Conservation (phyloP, 2,888 invertebrate genomes). For the Noctua pronuba region DNA sequence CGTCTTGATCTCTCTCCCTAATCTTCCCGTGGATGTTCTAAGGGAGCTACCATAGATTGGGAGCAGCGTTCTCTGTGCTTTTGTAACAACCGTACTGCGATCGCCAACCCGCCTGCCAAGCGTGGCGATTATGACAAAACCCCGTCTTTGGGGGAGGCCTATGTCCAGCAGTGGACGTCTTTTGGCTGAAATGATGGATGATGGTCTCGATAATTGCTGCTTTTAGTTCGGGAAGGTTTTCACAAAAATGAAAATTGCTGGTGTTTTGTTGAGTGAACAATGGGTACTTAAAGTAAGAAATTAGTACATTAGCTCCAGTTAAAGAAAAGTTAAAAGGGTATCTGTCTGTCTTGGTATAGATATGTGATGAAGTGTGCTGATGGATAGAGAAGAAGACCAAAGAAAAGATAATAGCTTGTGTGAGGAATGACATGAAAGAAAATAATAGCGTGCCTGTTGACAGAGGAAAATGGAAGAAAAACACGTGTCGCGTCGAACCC, state of each 20-base stretch:
- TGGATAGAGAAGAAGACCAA: background rate
- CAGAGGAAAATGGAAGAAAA: background rate
- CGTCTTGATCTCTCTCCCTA: background rate
- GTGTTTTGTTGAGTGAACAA: background rate
- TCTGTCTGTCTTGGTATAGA: background rate
- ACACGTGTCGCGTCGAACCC: background rate
- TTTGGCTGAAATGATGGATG: no score
- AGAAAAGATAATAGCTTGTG: background rate
- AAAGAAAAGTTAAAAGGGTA: background rate
- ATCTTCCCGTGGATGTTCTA: no score
- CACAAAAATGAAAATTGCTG: background rate
- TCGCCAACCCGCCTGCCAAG: no score
- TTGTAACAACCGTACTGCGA: no score
- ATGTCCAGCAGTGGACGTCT: no score
- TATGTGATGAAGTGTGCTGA: background rate
- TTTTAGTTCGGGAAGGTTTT: background rate
- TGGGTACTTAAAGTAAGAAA: background rate
- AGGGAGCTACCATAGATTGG: no score
- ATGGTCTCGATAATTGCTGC: background rate
- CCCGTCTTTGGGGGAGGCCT: no score
- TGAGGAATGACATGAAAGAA: background rate
- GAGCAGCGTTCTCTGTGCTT: no score
- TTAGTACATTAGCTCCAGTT: background rate
- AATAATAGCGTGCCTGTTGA: background rate
- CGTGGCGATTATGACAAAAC: no score